Evolutionary conservation across 2,113 vertebrate species (phyloP).

Genomic region (Gallinago media): DNA sequence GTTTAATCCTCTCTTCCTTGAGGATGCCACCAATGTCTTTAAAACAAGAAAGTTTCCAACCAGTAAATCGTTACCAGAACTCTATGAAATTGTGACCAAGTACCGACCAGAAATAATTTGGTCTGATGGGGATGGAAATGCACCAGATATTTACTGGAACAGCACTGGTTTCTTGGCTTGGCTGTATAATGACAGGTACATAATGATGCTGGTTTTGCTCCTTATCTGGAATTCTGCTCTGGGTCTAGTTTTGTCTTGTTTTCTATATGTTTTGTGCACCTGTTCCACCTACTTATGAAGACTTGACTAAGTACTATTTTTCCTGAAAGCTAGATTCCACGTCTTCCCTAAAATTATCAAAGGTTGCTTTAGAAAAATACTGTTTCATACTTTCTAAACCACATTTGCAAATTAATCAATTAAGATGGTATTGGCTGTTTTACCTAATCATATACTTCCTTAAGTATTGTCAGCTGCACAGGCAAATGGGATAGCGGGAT

Average conservation of each 20-base stretch:
- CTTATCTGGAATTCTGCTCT: neutral
- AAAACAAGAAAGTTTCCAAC: conserved; percentile 83
- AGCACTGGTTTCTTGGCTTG: conserved; percentile 95
- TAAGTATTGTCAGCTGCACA: neutral
- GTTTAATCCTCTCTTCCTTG: conserved; percentile 90
- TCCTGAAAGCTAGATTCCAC: neutral
- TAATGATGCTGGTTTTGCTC: neutral
- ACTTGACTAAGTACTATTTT: neutral
- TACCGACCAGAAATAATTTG: conserved; percentile 93
- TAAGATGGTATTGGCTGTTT: neutral
- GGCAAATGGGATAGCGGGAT: neutral
- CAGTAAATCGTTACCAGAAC: conserved; percentile 89
- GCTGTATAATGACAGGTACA: conserved; percentile 96
- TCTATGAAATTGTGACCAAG: conserved; percentile 86
- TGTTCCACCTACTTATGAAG: neutral
- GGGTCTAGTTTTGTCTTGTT: neutral
- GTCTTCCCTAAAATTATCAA: neutral
- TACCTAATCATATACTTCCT: neutral
- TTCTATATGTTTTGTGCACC: neutral
- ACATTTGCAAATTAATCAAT: neutral
- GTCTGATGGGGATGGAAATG: conserved; percentile 92
- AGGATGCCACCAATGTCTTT: conserved; percentile 81
- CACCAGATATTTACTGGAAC: conserved; percentile 92
- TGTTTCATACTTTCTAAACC: neutral
- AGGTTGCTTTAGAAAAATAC: neutral